These are phyloP conservation scores for Drosophila subpulchrella DNA, from an alignment of 1,140 invertebrate species.

Conservation along the genomic window DNA sequence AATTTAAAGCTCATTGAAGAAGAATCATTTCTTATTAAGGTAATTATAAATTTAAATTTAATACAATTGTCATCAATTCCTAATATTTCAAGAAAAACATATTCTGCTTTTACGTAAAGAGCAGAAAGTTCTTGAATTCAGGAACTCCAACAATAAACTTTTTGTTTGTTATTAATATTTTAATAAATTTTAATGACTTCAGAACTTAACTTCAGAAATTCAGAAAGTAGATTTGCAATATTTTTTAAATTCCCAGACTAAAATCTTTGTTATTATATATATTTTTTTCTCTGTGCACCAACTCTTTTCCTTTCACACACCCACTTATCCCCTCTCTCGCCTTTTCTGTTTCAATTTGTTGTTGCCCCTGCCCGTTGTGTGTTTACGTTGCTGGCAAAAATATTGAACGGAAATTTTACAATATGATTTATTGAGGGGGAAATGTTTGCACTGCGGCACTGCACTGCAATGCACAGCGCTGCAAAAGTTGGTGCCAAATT, in stretches of 20 bases:
- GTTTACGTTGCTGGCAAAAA: constrained; percentile 73
- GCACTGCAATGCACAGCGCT: constrained; percentile 19
- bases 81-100: too few species aligned
- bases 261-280: neutral
- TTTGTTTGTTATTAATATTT: too few species aligned
- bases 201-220: too few species aligned
- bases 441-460: constrained; percentile 44
- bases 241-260: neutral
- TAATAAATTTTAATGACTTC: too few species aligned
- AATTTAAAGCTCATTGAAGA: too few species aligned
- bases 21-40: too few species aligned
- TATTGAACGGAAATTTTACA: constrained; percentile 82
- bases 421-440: constrained; percentile 72
- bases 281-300: neutral
- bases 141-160: too few species aligned
- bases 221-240: too few species aligned
- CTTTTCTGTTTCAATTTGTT: constrained; percentile 68
- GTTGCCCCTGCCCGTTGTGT: constrained; percentile 46
- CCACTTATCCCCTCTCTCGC: constrained; percentile 10
- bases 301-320: constrained; percentile 13
- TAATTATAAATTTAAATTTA: too few species aligned
- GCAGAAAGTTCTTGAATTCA: too few species aligned
- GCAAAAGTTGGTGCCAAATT: constrained; percentile 70
- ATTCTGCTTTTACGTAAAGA: too few species aligned
- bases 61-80: too few species aligned